Evolutionary conservation across 2,797 vertebrate species (phyloP), one percentile per base, ranked within the genome.

Genomic region (Pseudochirops corinnae): DNA sequence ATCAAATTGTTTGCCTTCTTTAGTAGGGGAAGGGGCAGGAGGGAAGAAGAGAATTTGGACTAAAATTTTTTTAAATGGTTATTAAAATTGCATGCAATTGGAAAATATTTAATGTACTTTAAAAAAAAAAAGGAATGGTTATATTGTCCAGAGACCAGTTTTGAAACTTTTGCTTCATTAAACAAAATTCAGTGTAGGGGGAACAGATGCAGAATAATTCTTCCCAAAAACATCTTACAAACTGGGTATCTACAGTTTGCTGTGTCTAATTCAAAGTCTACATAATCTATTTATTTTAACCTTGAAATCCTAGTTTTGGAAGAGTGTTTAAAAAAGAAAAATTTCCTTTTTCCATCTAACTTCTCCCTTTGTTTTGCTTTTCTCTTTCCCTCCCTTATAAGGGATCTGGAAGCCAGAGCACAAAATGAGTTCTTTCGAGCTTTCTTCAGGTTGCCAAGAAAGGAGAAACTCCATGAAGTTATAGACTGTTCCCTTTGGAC

Each of bases 341-440:
- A 9, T 33, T 57, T 74, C 53, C 26, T 26, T 93, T 14, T 9
- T 1, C 55, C 7, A 18, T 28, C 4, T 5, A 3, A 1, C 0
- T 2, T 18, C 6, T 62, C 39, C 24, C 3, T 74, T n/a, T 39
- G 31, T 56, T 57, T 91, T 0, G 0, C 46, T 93, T 13, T 94
- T 52, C 82, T 62, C 39, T 94, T 95, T 96, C 53, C 94, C 31
- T 94, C 74, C 52, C 90, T 95, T 11, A 3, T 31, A 98, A 99
- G 99, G 98, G 98, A 99, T 96, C 99, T 99, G 29, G 99, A 99
- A 98, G 99, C 99, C 95, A 99, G 99, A 98, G 99, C 99, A 0
- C 98, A 99, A 93, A 99, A 99, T 5, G 99, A 99, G 97, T 99
- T 99, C 97, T 99, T 99, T 96, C 98, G 99, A 96, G 99, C 99